Conservation (phyloP, 2,797 vertebrate genomes). For the Neoniphon sammara region DNA sequence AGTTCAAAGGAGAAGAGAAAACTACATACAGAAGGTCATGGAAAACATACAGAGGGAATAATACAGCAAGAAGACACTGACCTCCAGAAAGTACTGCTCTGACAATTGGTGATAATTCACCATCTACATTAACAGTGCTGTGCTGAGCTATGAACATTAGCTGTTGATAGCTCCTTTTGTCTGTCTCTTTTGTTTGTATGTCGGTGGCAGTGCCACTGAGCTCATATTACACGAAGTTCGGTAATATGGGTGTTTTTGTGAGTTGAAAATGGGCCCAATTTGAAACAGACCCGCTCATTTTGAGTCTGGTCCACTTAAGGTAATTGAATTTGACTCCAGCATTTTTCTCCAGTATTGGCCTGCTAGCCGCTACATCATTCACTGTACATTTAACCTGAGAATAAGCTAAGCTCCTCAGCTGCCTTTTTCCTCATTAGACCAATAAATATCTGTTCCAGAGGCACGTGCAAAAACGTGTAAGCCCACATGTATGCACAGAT, state of each 20-base stretch:
- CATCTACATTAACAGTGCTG: conserved; percentile 56
- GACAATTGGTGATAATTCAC: conserved; percentile 65
- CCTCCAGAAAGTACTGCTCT: conserved; percentile 38
- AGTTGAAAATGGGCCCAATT: conserved; percentile 72
- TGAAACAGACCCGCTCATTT: conserved; percentile 72
- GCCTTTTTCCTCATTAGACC: conserved; percentile 43
- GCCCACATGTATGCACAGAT: conserved; percentile 16
- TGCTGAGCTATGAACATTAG: conserved; percentile 61
- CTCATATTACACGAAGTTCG: conserved; percentile 65
- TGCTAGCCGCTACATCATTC: conserved; percentile 49
- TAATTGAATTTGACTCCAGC: conserved; percentile 80
- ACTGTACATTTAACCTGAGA: conserved; percentile 52
- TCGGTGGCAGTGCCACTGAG: conserved; percentile 45
- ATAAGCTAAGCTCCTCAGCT: conserved; percentile 35
- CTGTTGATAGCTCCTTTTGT: conserved; percentile 64
- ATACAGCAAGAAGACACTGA: conserved; percentile 35
- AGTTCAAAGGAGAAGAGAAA: conserved; percentile 61
- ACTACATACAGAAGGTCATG: conserved; percentile 16
- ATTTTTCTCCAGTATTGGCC: conserved; percentile 54
- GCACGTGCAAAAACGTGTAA: conserved; percentile 43
- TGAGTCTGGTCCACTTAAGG: conserved; percentile 72
- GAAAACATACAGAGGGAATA: not conserved
- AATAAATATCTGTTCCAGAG: conserved; percentile 54
- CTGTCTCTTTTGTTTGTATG: conserved; percentile 47
- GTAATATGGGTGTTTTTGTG: conserved; percentile 72